Evolutionary conservation across 2,888 invertebrate genomes (phyloP).

Genomic region (Julus scandinavius): DNA sequence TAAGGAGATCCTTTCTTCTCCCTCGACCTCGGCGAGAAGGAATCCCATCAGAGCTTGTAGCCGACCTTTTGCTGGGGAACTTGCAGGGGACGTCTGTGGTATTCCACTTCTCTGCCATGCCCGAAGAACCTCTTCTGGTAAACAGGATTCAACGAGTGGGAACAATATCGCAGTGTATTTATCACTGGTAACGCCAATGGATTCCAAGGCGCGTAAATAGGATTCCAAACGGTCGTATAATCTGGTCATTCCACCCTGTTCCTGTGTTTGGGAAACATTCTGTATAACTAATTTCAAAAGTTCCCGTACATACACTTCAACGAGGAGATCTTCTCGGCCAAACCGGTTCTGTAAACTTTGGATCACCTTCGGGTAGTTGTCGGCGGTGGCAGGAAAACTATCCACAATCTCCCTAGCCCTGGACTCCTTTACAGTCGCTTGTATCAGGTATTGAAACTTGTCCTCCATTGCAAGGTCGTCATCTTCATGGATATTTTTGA

Average conservation of each 20-base stretch:
- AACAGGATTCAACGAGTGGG: neutral
- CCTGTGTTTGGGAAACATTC: neutral
- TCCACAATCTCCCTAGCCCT: neutral
- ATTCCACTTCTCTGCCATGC: neutral
- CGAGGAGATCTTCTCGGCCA: neutral
- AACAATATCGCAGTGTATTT: neutral
- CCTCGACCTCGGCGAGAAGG: neutral
- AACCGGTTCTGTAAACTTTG: neutral
- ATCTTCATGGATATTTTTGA: neutral
- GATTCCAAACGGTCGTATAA: neutral
- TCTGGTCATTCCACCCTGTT: neutral
- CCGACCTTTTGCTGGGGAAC: neutral
- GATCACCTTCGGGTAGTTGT: neutral
- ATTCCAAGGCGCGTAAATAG: neutral
- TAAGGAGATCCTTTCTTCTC: neutral
- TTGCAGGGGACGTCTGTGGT: neutral
- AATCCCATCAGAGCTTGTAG: neutral
- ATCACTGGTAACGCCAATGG: too few relatives aligned
- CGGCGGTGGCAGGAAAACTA: neutral
- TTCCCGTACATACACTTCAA: neutral
- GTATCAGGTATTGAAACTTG: neutral
- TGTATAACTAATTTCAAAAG: neutral
- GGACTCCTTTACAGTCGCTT: neutral
- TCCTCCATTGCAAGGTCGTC: neutral
- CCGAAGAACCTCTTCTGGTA: neutral